phyloP scores from a whole-genome alignment of 2,797 vertebrate genomes.

The Rhabdophis nuchalis region DNA sequence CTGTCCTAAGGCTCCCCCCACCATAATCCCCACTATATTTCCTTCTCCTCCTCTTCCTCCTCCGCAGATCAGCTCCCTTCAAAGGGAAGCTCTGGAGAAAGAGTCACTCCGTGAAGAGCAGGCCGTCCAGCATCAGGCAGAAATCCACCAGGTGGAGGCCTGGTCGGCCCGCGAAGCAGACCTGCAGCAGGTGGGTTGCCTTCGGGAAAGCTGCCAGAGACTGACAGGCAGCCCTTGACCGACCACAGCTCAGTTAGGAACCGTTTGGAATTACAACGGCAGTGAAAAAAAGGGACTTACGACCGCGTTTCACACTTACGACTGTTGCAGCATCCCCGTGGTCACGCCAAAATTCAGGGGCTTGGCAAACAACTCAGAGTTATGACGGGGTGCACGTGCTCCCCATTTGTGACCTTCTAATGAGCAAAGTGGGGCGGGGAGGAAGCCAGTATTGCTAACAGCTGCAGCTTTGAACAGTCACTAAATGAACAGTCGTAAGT shows the following conservation, averaged over 20 bases:
- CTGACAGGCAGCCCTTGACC: not conserved
- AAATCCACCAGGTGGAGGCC: constrained; percentile 71
- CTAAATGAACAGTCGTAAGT: too few relatives aligned
- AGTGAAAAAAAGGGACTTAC: not conserved
- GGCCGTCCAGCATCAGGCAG: constrained; percentile 83
- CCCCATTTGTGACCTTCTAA: too few relatives aligned
- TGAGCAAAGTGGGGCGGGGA: too few relatives aligned
- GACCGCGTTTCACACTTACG: not conserved
- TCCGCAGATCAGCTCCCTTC: constrained; percentile 78
- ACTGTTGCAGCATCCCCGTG: not conserved
- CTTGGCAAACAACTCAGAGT: too few relatives aligned
- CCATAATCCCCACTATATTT: not conserved
- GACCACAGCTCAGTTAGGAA: not conserved
- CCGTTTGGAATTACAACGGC: too few relatives aligned
- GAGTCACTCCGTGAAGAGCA: constrained; percentile 85
- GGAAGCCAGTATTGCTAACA: too few relatives aligned
- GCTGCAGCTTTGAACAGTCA: too few relatives aligned
- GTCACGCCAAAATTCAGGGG: too few relatives aligned
- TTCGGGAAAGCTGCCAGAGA: not conserved
- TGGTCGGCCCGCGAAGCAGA: constrained; percentile 71
- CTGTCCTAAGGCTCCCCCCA: too few relatives aligned
- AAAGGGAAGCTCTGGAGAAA: constrained; percentile 83
- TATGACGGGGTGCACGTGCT: too few relatives aligned
- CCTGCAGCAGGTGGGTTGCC: constrained; percentile 80
- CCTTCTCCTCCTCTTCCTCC: constrained; percentile 37